Evolutionary conservation across 2,888 invertebrate genomes (phyloP), one percentile per base, ranked within the genome.

Genomic region (Thyatira batis): DNA sequence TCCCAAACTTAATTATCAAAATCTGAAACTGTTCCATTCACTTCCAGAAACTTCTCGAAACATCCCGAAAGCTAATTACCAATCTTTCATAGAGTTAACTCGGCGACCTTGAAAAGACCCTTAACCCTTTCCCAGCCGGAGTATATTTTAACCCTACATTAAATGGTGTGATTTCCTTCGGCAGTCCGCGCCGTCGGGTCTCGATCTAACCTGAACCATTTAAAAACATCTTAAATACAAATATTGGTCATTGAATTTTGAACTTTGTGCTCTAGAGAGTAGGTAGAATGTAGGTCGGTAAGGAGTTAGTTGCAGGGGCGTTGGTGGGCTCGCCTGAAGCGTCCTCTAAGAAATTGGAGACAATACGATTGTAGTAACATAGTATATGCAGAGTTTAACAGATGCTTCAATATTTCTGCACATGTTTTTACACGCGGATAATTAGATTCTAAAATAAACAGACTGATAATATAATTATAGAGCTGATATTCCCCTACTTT

Each of bases 321-420:
- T 87, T 84, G 63, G 83, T 77, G 86, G 85, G 84, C 85, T 84
- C 81, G 86, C 71, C 79, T 78, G 67, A 67, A 73, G 75, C 84
- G 87, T 88, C 86, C 86, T 88, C 84, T 89, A 83, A 85, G 83
- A 88, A 88, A 88, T 86, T 83, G 84, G 84, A 88, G 89, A 89
- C 85, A 84, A 87, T 85, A 85, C 84, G 84, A 88, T 88, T 85
- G 87, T 84, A 82, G 80, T 79, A 74, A 57, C 64, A 59, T 61
- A 87, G 89, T 84, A 84, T 73, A 82, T 60, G 68, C 0, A 2
- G 49, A 55, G 52, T 51, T 56, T 52, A 4, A 23, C 23, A 79
- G 80, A 85, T 64, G 21, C 9, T 50, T 45, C 45, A 45, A 27
- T 13, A 30, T 44, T 27, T 61, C 56, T 45, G 30, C 1, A 3